A percentile compares a stretch with the other conserved stretches of the same genome.
Evolutionary conservation across 92 coral and sea anemone genomes (phyloP).

Genomic region (Bergia puertoricense): DNA sequence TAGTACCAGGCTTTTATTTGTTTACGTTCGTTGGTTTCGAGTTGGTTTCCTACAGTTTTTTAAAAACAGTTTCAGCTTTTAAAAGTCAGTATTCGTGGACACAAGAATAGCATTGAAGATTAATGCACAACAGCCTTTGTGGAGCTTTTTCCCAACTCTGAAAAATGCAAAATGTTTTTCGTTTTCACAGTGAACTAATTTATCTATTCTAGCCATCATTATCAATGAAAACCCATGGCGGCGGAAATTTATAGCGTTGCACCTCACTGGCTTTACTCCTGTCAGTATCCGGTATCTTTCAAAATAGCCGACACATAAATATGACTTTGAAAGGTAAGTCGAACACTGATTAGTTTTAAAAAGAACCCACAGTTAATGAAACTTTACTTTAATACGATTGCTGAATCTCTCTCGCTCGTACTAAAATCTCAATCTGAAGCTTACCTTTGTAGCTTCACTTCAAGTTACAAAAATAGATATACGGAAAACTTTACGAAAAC

Average conservation of each 20-base stretch:
- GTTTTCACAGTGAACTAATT: no score
- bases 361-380: no score
- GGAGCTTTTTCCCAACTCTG: not conserved
- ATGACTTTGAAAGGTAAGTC: conserved; percentile 1
- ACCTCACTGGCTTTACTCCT: not conserved
- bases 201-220: not conserved
- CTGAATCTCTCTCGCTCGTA: no score
- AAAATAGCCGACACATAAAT: not conserved
- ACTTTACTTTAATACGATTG: not conserved
- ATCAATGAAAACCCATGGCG: not conserved
- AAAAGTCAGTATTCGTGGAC: not conserved
- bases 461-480: no score
- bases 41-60: no score
- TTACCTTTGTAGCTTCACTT: no score
- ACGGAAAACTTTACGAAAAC: no score
- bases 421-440: no score
- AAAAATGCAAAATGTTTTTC: not conserved
- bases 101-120: not conserved
- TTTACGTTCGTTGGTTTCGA: not conserved
- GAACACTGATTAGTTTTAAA: not conserved
- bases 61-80: no score
- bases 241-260: not conserved
- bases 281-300: not conserved
- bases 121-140: not conserved
- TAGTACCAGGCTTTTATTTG: conserved; percentile 16